Conservation (phyloP, 1,140 invertebrate species). For the Nomia melanderi region DNA sequence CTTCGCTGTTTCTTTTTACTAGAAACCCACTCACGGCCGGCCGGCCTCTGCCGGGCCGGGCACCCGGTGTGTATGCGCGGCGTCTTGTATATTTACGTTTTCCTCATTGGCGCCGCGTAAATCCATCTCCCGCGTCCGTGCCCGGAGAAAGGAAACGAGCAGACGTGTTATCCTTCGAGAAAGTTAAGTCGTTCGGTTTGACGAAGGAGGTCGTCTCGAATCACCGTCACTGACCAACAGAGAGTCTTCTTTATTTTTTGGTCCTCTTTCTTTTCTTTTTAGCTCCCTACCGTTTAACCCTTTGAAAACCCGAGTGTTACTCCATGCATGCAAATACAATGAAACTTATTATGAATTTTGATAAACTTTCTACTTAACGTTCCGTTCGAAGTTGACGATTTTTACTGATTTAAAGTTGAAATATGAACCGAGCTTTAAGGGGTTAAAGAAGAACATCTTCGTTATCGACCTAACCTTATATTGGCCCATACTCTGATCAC, state of each 20-base stretch:
- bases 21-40: constrained; percentile 59
- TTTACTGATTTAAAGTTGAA: no score
- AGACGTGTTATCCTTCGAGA: constrained; percentile 46
- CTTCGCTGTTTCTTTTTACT: constrained; percentile 66
- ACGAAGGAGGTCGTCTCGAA: constrained; percentile 25
- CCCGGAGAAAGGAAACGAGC: constrained; percentile 20
- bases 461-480: neutral
- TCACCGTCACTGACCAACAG: neutral
- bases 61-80: constrained; percentile 10
- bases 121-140: constrained; percentile 25
- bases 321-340: no score
- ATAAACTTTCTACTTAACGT: no score
- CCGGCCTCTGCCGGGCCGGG: neutral
- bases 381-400: no score
- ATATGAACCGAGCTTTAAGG: no score
- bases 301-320: no score
- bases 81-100: constrained; percentile 44
- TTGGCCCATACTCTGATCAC: neutral
- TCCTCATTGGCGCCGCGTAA: constrained; percentile 39
- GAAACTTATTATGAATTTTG: no score
- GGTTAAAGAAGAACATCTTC: neutral
- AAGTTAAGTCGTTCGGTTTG: constrained; percentile 34
- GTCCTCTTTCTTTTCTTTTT: neutral
- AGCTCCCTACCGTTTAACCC: no score
- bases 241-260: neutral